phyloP scores from a whole-genome alignment of 2,797 vertebrate genomes.

The Gadopsis bispinosus region DNA sequence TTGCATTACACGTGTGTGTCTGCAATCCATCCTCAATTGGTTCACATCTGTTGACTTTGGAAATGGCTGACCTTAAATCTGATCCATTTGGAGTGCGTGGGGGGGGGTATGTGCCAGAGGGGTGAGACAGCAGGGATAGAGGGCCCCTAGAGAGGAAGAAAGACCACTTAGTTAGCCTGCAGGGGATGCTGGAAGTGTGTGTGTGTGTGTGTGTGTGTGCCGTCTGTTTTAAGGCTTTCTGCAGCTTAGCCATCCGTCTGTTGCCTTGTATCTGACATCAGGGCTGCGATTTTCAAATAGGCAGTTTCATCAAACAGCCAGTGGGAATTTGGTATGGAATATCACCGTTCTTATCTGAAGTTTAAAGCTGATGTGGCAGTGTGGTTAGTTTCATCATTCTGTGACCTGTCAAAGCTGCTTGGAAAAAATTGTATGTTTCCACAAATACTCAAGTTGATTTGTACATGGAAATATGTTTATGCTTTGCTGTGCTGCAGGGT shows the following conservation, averaged over 20 bases:
- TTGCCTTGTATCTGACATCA: slow-evolving; percentile 56
- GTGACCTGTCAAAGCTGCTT: slow-evolving; percentile 25
- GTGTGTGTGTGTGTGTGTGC: slow-evolving; percentile 23
- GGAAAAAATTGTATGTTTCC: slow-evolving; percentile 15
- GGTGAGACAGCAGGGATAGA: slow-evolving; percentile 66
- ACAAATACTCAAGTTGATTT: background rate
- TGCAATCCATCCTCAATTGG: slow-evolving; percentile 71
- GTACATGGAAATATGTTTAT: background rate
- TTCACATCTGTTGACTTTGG: slow-evolving; percentile 83
- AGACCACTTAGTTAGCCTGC: slow-evolving; percentile 74
- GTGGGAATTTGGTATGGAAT: slow-evolving; percentile 33
- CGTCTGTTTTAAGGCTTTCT: slow-evolving; percentile 36
- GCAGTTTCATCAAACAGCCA: slow-evolving; percentile 57
- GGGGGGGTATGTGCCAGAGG: slow-evolving; percentile 36
- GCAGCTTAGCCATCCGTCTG: slow-evolving; percentile 50
- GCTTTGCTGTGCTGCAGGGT: background rate
- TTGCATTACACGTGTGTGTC: slow-evolving; percentile 70
- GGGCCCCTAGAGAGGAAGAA: slow-evolving; percentile 69
- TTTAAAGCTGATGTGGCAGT: slow-evolving; percentile 21
- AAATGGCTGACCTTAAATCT: slow-evolving; percentile 80
- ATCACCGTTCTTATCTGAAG: slow-evolving; percentile 36
- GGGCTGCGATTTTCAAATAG: slow-evolving; percentile 54
- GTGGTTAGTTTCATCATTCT: slow-evolving; percentile 46
- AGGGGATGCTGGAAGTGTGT: slow-evolving; percentile 43
- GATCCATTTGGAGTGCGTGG: slow-evolving; percentile 70